Evolutionary conservation across 2,888 invertebrate species (phyloP), one percentile per base, ranked within the genome.

Genomic region (Meteorus cinctellus): DNA sequence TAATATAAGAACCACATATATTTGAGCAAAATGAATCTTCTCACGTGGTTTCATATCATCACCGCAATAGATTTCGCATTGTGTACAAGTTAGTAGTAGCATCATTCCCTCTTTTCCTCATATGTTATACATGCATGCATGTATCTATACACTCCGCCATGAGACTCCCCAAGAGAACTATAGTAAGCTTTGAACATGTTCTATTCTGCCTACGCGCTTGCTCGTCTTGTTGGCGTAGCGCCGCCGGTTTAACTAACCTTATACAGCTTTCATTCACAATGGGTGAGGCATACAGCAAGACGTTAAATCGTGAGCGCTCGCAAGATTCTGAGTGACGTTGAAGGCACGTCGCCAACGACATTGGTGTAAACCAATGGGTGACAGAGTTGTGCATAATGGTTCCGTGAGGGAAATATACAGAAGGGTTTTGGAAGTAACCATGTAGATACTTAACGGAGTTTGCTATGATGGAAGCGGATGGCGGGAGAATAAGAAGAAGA

Each of bases 281-380:
- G 65, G 16, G 48, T 31, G 59, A 62, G 66, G 69, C 31, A 55
- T 66, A 65, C 45, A 41, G 67, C 36, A 66, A 80, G 74, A 75
- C 74, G 77, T 77, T 78, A 74, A 77, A 75, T 74, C 31, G 63
- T 19, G 72, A 75, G 77, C 67, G 77, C 63, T 72, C 77, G 77
- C 45, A 72, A 74, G 68, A 74, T 78, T 76, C 55, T 70, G 41
- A 77, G 67, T 48, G 72, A 68, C 76, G 70, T 36, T 14, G 36
- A 71, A 71, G 51, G 60, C 75, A 68, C 48, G 68, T 72, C 63
- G n/a, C 36, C 70, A 36, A 51, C 45, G 72, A 70, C 66, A 74
- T 77, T 68, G 63, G 75, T 67, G 67, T 72, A 73, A 67, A 72
- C 71, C 31, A 14, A 76, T 75, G 68, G 66, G 34, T 55, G 69